These are phyloP conservation scores for Anguilla obscura DNA, from an alignment of 2,797 vertebrate species.

Conservation along the genomic window DNA sequence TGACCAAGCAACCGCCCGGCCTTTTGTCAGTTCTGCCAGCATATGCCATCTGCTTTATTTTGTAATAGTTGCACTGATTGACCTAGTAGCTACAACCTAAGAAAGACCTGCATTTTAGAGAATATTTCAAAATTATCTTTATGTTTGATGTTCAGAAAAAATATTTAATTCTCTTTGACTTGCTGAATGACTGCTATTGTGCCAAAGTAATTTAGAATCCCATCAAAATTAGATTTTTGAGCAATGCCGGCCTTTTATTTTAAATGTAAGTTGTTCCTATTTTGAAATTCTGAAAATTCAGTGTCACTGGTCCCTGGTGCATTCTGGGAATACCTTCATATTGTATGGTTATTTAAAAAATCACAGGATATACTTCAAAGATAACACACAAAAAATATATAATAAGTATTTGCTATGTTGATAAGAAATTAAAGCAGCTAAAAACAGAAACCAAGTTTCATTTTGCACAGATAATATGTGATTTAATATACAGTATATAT, in stretches of 20 bases:
- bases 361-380: not conserved
- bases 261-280: not conserved
- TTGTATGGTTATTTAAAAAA: conserved; percentile 7
- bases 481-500: not conserved
- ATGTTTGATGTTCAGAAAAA: not conserved
- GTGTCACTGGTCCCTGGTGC: not conserved
- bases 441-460: not conserved
- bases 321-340: conserved; percentile 28
- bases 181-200: not conserved
- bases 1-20: not conserved
- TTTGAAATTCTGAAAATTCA: not conserved
- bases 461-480: not conserved
- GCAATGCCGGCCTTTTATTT: not conserved
- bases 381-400: conserved; percentile 8
- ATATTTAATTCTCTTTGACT: not conserved
- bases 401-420: not conserved
- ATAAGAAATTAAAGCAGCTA: not conserved
- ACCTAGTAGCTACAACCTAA: no score
- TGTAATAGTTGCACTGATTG: no score
- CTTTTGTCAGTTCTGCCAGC: not conserved
- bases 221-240: not conserved
- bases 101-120: not conserved
- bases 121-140: not conserved
- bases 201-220: not conserved
- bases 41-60: not conserved